Percentiles rank a stretch among this genome's conserved stretches.
These are phyloP conservation scores for Trypoxylon attenuatum DNA, from an alignment of 2,888 invertebrate genomes.

Conservation along the genomic window DNA sequence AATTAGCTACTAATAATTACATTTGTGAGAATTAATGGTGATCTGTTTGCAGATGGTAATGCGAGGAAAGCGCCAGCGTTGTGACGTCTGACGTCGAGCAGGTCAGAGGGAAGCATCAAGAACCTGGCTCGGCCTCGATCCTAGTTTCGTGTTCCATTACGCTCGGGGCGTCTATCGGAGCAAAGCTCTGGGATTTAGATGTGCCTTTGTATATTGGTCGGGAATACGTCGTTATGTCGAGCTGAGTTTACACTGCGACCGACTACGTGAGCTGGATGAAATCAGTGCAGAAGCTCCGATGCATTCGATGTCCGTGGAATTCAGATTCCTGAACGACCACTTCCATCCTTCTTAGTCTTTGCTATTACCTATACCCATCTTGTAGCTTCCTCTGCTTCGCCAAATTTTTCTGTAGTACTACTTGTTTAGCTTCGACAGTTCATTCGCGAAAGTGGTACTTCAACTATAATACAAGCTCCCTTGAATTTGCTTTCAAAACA, in stretches of 20 bases:
- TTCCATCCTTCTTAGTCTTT: background rate
- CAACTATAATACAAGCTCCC: too few relatives aligned
- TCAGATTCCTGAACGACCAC: slow-evolving; percentile 27
- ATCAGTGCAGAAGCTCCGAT: slow-evolving; percentile 29
- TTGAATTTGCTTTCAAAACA: too few relatives aligned
- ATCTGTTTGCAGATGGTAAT: too few relatives aligned
- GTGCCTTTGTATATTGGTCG: slow-evolving; percentile 45
- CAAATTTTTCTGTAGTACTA: too few relatives aligned
- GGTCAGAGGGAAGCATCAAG: slow-evolving; percentile 21
- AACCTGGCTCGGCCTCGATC: background rate
- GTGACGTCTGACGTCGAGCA: too few relatives aligned
- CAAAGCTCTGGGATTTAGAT: slow-evolving; percentile 36
- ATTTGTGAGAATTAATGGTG: too few relatives aligned
- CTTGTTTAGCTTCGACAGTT: too few relatives aligned
- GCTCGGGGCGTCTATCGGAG: slow-evolving; percentile 22
- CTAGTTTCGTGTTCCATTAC: slow-evolving; percentile 40
- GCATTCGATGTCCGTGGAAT: slow-evolving; percentile 27
- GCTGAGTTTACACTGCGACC: slow-evolving; percentile 44
- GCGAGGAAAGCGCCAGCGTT: too few relatives aligned
- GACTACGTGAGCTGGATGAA: slow-evolving; percentile 53
- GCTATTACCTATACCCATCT: too few relatives aligned
- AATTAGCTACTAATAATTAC: too few relatives aligned
- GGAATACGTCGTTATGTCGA: slow-evolving; percentile 58
- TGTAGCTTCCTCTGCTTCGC: too few relatives aligned
- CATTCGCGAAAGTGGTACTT: too few relatives aligned